Base-by-base conservation (phyloP, 2,888 invertebrate genomes). In the Eupithecia dodoneata region DNA sequence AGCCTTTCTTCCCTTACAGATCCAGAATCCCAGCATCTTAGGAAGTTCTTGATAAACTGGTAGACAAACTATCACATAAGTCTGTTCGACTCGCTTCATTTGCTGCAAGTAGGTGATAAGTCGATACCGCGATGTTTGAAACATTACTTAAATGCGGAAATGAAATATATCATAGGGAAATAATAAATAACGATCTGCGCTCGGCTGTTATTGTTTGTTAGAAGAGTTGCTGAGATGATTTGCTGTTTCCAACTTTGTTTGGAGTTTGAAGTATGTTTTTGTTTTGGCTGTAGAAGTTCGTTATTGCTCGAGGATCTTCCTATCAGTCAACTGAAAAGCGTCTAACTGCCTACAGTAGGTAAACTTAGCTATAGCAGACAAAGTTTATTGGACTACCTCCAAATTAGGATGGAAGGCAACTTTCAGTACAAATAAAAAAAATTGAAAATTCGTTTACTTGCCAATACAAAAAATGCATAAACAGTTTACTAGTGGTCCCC, bases 21-120 rank as follows among this genome's bases (percentile, higher is more conserved):
- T 72, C 52, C 44, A 47, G 73, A 55, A 78, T 77, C 74, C 67
- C 30, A 41, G 73, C 44, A 70, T 76, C 72, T 70, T 44, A 55
- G 55, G 66, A 18, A 83, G 91, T 75, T 90, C 91, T 80, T 73
- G 65, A 73, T 83, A 85, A 77, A 85, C 76, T 87, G 85, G 89
- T 69, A 82, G 77, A 82, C 81, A 81, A 85, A 87, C 86, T 86
- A 86, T 87, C 86, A 85, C 86, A 85, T 87, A 88, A 87, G 84
- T 86, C 74, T 82, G 86, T 85, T 87, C 86, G 87, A 88, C 90
- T 89, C 89, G 88, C 86, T 89, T 91, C 91, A 91, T 93, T 92
- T 91, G 83, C 85, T 81, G 87, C 74, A 76, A 71, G 76, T 63
- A 63, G 71, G 71, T 91, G 91, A 92, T 91, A 92, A 90, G 87